Percentiles rank a stretch among this genome's conserved stretches.
Evolutionary conservation across 2,797 vertebrate genomes (phyloP).

Genomic region (Vireo griseus): DNA sequence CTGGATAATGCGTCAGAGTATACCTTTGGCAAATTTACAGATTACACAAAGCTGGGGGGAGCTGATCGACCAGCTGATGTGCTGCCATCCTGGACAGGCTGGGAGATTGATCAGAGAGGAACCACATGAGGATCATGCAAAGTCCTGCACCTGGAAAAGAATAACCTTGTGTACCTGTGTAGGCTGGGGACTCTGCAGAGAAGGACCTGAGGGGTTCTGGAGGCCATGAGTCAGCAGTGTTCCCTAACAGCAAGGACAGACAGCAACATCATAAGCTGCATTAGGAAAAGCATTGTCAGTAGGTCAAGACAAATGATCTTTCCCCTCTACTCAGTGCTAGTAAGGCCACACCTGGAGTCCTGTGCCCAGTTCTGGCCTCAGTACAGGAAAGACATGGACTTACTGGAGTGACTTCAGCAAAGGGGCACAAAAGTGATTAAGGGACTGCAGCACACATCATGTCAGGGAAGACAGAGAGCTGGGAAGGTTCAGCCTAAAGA

Average conservation of each 20-base stretch:
- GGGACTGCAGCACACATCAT: neutral
- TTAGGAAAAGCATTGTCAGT: neutral
- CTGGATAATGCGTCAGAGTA: neutral
- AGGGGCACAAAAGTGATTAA: neutral
- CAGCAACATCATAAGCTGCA: neutral
- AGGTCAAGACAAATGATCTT: neutral
- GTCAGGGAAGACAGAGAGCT: neutral
- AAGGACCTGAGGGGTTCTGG: neutral
- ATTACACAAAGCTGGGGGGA: neutral
- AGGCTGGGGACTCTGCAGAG: neutral
- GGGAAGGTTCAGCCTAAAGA: neutral
- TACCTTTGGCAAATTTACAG: neutral
- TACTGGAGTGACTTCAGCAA: neutral
- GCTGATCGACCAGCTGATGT: neutral
- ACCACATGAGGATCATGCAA: neutral
- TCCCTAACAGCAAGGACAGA: neutral
- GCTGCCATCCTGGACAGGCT: neutral
- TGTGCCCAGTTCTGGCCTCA: neutral
- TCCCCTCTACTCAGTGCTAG: neutral
- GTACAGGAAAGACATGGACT: neutral
- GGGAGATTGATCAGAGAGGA: neutral
- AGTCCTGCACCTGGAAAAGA: neutral
- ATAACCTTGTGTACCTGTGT: neutral
- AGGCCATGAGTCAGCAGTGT: neutral
- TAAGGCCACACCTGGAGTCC: neutral